Conservation (phyloP, 2,888 invertebrate species). For the Stictocephala bisonia region DNA sequence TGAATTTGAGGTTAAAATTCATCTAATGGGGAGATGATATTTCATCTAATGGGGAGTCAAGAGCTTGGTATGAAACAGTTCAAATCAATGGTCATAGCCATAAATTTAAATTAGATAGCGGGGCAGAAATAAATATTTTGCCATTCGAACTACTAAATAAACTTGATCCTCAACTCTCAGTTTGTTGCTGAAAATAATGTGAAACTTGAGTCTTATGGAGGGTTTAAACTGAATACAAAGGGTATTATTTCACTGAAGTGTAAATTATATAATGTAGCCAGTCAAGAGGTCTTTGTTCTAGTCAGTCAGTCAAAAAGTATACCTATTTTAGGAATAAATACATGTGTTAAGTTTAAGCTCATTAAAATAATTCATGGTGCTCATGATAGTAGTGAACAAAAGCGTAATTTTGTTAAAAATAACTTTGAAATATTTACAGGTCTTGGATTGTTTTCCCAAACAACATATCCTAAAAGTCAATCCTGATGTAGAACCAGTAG, state of each 20-base stretch:
- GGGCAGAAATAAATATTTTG: constrained; percentile 26
- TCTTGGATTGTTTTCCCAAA: not conserved
- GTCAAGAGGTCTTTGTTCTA: constrained; percentile 9
- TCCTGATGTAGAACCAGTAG: not conserved
- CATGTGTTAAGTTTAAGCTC: constrained; percentile 9
- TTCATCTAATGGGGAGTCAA: not conserved
- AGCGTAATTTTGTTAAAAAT: not conserved
- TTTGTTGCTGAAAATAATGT: not conserved
- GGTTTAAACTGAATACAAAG: constrained; percentile 14
- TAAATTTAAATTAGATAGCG: constrained; percentile 3
- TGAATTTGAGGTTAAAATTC: constrained; percentile 1
- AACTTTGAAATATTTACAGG: not conserved
- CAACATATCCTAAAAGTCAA: not conserved
- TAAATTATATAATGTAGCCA: not conserved
- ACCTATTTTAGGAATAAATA: not conserved
- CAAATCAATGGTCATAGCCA: not conserved
- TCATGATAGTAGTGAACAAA: not conserved
- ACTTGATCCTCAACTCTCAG: not conserved
- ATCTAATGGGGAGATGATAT: not conserved
- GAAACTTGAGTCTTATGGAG: constrained; percentile 22
- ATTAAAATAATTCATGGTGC: constrained; percentile 5
- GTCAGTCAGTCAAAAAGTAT: constrained; percentile 5
- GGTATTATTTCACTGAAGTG: not conserved
- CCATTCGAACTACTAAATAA: not conserved
- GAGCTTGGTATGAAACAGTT: constrained; percentile 13